A percentile compares a stretch with the other conserved stretches of the same genome.
Evolutionary conservation across 1,140 invertebrate genomes (phyloP).

Genomic region (Thaumetopoea pityocampa): DNA sequence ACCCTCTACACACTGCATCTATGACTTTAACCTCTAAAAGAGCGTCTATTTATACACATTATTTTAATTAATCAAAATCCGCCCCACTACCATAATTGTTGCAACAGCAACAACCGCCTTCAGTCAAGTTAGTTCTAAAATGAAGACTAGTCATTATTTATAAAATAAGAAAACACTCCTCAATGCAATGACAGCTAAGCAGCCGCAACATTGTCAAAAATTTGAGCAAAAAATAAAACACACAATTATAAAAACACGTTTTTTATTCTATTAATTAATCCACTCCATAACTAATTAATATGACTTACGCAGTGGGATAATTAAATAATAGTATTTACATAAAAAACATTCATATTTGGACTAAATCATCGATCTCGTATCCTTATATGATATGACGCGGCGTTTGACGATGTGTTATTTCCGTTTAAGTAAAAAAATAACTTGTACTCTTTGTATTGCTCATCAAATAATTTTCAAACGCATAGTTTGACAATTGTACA

Average conservation of each 20-base stretch:
- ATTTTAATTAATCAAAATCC: too few relatives aligned
- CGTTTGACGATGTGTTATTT: conserved; percentile 35
- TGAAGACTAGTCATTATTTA: too few relatives aligned
- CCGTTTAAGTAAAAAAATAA: conserved; percentile 36
- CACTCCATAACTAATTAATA: conserved; percentile 63
- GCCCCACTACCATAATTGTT: too few relatives aligned
- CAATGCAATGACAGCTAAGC: too few relatives aligned
- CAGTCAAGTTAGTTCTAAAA: too few relatives aligned
- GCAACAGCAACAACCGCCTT: too few relatives aligned
- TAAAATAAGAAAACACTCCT: too few relatives aligned
- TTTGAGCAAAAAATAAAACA: conserved; percentile 25
- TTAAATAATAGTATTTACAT: conserved; percentile 55
- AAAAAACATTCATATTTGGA: conserved; percentile 39
- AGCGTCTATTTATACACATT: too few relatives aligned
- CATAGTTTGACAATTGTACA: conserved; percentile 38
- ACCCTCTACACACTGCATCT: too few relatives aligned
- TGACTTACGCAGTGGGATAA: conserved; percentile 51
- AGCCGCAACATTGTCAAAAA: too few relatives aligned
- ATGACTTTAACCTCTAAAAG: too few relatives aligned
- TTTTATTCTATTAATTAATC: conserved; percentile 59
- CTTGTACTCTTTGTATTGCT: conserved; percentile 59
- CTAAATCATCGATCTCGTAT: conserved; percentile 38
- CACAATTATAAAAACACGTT: conserved; percentile 52
- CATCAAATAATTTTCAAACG: conserved; percentile 40
- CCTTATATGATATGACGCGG: conserved; percentile 41